Evolutionary conservation across 2,888 invertebrate genomes (phyloP), one percentile per base, ranked within the genome.

Genomic region (Pseudococcus jackbeardsleyi): DNA sequence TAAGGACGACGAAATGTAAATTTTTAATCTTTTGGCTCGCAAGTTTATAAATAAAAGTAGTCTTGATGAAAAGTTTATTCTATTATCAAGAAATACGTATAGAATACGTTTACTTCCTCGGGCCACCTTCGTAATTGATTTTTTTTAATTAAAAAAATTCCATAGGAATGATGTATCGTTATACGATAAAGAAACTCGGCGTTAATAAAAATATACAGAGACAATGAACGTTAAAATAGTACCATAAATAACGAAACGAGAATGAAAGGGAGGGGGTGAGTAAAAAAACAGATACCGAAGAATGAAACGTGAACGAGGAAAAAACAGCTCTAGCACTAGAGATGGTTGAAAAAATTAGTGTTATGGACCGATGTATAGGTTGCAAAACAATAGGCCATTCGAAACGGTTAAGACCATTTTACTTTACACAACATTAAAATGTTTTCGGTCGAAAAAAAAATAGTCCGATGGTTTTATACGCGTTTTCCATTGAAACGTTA

Each of bases 111-210:
- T 19, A 59, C 19, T 59, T 19, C 9, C 33, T 72, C 33, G 2
- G 12, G 15, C 12, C 68, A 72, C 6, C 68, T 33, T 12, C 0
- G 5, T 72, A 72, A 72, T 72, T 72, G 68, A 72, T 33, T 72
- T 72, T 72, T 72, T 72, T 72, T 33, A 72, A 33, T 72, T 72
- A 72, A 72, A 72, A 72, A 72, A 72, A 72, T 72, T 72, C 68
- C 68, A 72, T 15, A 26, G 68, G 33, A 26, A 33, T 72, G 68
- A 72, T 33, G 68, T 72, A 72, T 72, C 15, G 68, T 72, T 72
- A 72, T 26, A 72, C 26, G 68, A 72, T 72, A 33, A 72, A 33
- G 26, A 72, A 72, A 26, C 12, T 64, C 50, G 26, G 26, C 2
- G n/a, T 33, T 72, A 11, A 72, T 72, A 72, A 72, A 72, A 59